Conservation (phyloP, 2,797 vertebrate genomes). For the Anabacerthia variegaticeps region DNA sequence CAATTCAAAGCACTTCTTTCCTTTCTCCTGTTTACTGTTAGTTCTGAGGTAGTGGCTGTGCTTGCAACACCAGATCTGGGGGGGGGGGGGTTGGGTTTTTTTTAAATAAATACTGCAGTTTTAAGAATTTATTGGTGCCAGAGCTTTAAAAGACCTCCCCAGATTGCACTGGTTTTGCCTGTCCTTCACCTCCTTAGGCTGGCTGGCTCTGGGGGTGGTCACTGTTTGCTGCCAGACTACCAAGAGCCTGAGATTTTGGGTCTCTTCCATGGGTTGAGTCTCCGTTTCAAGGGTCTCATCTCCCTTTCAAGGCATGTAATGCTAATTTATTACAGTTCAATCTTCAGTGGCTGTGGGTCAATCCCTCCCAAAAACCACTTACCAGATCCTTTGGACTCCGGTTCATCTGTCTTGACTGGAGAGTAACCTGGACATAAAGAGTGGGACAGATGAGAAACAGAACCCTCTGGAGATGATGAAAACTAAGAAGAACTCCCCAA, state of each 20-base stretch:
- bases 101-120: background rate
- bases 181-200: background rate
- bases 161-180: background rate
- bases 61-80: accelerated
- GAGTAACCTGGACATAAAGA: slow-evolving; percentile 36
- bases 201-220: background rate
- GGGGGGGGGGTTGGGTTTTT: too few species aligned
- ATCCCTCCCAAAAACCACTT: background rate
- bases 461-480: background rate
- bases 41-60: background rate
- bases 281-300: background rate
- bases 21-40: background rate
- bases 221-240: background rate
- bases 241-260: background rate
- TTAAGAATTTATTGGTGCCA: background rate
- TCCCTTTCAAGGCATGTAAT: background rate
- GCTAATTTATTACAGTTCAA: background rate
- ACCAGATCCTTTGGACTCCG: background rate
- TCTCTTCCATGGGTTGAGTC: background rate
- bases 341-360: background rate
- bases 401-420: background rate
- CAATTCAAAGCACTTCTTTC: background rate
- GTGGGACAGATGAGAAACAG: background rate
- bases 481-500: background rate
- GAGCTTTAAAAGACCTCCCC: background rate